A percentile compares a stretch with the other conserved stretches of the same genome.
phyloP scores from a whole-genome alignment of 2,113 vertebrate genomes.

The Arvicanthis niloticus region DNA sequence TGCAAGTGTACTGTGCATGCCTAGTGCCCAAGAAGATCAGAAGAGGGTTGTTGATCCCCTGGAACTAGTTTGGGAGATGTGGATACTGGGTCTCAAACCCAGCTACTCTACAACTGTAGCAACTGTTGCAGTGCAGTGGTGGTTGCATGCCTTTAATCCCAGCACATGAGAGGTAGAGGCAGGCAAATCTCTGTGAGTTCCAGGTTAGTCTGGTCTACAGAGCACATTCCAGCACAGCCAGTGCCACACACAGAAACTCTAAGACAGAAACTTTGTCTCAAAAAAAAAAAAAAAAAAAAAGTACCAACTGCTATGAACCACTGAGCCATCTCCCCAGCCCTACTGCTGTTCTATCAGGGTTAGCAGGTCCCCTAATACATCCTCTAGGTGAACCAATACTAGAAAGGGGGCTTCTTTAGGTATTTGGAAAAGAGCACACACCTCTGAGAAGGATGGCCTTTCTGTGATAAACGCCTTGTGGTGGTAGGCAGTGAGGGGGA shows the following conservation, averaged over 20 bases:
- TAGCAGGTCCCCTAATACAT: background rate
- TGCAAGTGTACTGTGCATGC: background rate
- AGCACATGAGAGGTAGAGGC: no score
- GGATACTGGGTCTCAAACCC: background rate
- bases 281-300: background rate
- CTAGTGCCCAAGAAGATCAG: background rate
- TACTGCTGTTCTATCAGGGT: rapidly evolving
- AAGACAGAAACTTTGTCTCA: no score
- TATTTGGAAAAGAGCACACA: background rate
- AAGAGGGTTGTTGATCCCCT: background rate
- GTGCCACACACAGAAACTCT: no score
- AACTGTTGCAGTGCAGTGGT: no score
- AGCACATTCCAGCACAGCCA: no score
- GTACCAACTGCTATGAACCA: background rate
- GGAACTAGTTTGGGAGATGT: background rate
- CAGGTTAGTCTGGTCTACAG: no score
- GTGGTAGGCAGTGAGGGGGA: background rate
- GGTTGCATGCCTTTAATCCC: no score
- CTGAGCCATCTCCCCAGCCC: background rate
- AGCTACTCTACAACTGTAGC: background rate
- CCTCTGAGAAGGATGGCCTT: background rate
- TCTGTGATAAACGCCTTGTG: background rate
- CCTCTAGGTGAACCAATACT: background rate
- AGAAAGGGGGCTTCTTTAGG: rapidly evolving
- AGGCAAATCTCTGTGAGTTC: no score